Evolutionary conservation across 1,140 invertebrate genomes (phyloP), one percentile per base, ranked within the genome.

Genomic region (Camponotus vicinus): DNA sequence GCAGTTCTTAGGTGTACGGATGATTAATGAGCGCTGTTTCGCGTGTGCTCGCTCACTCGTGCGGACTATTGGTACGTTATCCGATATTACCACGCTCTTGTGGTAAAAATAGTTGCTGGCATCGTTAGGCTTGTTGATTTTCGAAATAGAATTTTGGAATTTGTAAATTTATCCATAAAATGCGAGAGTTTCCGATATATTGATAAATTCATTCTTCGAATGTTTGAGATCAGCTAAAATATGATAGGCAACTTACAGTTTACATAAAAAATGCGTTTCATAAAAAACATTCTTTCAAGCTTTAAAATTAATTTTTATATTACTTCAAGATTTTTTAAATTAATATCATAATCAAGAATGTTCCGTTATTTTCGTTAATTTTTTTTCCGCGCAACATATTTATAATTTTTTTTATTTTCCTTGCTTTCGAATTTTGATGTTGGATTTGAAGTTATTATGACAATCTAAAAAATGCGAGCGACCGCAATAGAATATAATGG

Each of bases 1-100:
- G 79, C 79, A 83, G 67, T 83, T 83, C 79, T 83, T 83, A 83
- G 79, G 79, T 73, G 69, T 73, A 73, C 55, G 32, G 79, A 83
- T 83, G 79, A 83, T 83, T 83, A 83, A 83, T 83, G 69, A 73
- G 69, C 32, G 52, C 69, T 49, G 79, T 75, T 83, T 75, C 69
- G 63, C 69, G 49, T 34, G 67, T 55, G n/a, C 70, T 52, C 70
- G 70, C 63, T 61, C 66, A 70, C 75, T 64, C 80, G n/a, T 63
- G 40, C 66, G 37, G 9, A 27, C 40, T 82, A 82, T 73, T 55
- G 71, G 69, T 61, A 61, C 34, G 79, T 83, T 79, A 82, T 45
- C 55, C 55, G 37, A 83, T 75, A 61, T 73, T 73, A 75, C 32
- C 79, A 5, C 55, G 55, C 37, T 75, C 40, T 32, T 37, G 32